A percentile compares a stretch with the other conserved stretches of the same genome.
These are phyloP conservation scores for Drosophila austrosaltans DNA, from an alignment of 2,888 invertebrate genomes.

Conservation along the genomic window DNA sequence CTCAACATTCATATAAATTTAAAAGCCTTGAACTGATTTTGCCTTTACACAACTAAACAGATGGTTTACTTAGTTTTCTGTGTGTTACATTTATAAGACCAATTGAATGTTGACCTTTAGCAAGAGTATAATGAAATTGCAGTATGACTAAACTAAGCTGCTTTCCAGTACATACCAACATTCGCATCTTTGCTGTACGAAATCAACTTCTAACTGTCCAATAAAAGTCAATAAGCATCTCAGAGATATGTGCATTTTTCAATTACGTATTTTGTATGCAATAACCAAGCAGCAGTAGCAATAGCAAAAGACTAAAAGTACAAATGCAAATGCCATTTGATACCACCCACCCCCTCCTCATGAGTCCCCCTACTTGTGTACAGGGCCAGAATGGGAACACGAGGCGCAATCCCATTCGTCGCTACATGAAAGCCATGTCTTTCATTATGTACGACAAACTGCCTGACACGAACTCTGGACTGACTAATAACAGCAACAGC, in stretches of 20 bases:
- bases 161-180: constrained; percentile 7
- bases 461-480: constrained; percentile 63
- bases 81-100: neutral
- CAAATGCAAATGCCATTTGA: constrained; percentile 76
- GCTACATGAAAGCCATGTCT: constrained; percentile 73
- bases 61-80: neutral
- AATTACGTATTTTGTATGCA: constrained; percentile 66
- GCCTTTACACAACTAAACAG: too few relatives aligned
- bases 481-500: constrained; percentile 64
- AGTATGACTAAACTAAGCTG: constrained; percentile 30
- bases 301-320: constrained; percentile 49
- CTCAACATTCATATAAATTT: too few relatives aligned
- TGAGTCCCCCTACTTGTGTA: constrained; percentile 1
- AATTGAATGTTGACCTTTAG: neutral
- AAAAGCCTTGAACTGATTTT: too few relatives aligned
- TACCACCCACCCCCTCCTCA: constrained; percentile 4
- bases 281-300: constrained; percentile 38
- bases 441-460: constrained; percentile 78
- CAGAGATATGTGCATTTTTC: constrained; percentile 72
- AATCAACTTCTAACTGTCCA: constrained; percentile 62
- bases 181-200: neutral
- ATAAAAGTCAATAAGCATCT: constrained; percentile 74
- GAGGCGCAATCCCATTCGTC: constrained; percentile 30
- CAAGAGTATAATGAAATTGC: neutral
- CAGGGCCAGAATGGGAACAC: neutral